Base-by-base conservation (phyloP, 2,888 invertebrate species). In the Dryobotodes eremita region DNA sequence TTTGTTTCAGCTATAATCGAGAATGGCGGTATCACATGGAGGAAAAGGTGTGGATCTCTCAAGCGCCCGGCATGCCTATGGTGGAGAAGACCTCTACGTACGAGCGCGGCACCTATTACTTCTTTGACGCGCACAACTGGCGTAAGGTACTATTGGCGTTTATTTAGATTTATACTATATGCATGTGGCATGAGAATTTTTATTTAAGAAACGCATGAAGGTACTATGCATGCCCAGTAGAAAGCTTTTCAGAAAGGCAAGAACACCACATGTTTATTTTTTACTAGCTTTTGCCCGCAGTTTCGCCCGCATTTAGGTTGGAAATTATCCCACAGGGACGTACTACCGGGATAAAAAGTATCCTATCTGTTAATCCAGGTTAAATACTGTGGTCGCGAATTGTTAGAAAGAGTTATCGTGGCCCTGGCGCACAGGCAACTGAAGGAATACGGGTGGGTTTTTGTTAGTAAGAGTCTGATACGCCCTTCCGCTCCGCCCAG, bases 21-120 rank as follows among this genome's bases (percentile, higher is more conserved):
- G 99, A 99, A 94, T 99, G 99, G 99, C 98, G 99, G 97, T 99
- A 99, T 97, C 99, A 99, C 97, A 99, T 98, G 97, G 99, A 99
- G 95, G 99, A 99, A 95, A 99, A 99, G 96, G 99, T 99, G 93
- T 99, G 99, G 99, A 99, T 99, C 95, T 99, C 99, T 92, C 98
- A 99, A 96, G 99, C 99, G 92, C 99, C 99, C 89, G 99, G 99
- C 91, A 98, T 99, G 97, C 98, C 98, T 90, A 98, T 99, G 93
- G 98, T 98, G 91, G 99, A 99, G 96, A 99, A 99, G 97, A 99
- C 99, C 88, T 98, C 98, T 92, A 98, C 99, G 90, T 99, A 99
- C 97, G 99, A 99, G 97, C 98, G 99, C 94, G 99, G 99, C 97
- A 99, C 99, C 92, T 99, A 99, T 97, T 99, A 99, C 97, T 99